A percentile compares a stretch with the other conserved stretches of the same genome.
phyloP scores from a whole-genome alignment of 2,797 vertebrate genomes.

The Xenentodon cancila region DNA sequence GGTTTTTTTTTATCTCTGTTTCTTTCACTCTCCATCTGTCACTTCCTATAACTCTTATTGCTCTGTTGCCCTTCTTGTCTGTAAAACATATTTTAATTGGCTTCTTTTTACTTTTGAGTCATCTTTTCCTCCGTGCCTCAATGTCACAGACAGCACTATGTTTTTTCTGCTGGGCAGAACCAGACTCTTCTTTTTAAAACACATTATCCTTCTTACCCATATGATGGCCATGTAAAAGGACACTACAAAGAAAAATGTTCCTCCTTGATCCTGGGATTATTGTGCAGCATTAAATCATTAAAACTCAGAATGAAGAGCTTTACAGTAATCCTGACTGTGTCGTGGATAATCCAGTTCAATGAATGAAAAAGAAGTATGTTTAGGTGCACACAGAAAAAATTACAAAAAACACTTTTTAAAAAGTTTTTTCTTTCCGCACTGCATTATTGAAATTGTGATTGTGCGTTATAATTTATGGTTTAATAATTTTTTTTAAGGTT shows the following conservation, averaged over 20 bases:
- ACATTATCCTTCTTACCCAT: conserved; percentile 21
- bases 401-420: no score
- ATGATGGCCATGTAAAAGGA: conserved; percentile 24
- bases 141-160: conserved; percentile 1
- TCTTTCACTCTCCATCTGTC: conserved; percentile 18
- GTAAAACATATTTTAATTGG: conserved; percentile 53
- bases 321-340: neutral
- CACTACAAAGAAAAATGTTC: conserved; percentile 25
- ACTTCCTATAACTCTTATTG: conserved; percentile 22
- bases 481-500: no score
- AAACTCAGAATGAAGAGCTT: conserved; percentile 12
- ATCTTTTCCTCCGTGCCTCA: conserved; percentile 13
- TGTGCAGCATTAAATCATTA: conserved; percentile 31
- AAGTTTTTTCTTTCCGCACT: no score
- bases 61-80: conserved; percentile 24
- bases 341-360: no score
- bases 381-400: neutral
- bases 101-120: conserved; percentile 47
- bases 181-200: conserved; percentile 40
- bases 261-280: conserved; percentile 32
- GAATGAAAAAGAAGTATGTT: conserved; percentile 20
- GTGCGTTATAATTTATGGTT: no score
- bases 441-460: no score
- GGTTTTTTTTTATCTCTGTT: neutral
- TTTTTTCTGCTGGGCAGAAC: conserved; percentile 25